A percentile compares a stretch with the other conserved stretches of the same genome.
Evolutionary conservation across 1,140 invertebrate genomes (phyloP).

Genomic region (Dendrolimus punctatus): DNA sequence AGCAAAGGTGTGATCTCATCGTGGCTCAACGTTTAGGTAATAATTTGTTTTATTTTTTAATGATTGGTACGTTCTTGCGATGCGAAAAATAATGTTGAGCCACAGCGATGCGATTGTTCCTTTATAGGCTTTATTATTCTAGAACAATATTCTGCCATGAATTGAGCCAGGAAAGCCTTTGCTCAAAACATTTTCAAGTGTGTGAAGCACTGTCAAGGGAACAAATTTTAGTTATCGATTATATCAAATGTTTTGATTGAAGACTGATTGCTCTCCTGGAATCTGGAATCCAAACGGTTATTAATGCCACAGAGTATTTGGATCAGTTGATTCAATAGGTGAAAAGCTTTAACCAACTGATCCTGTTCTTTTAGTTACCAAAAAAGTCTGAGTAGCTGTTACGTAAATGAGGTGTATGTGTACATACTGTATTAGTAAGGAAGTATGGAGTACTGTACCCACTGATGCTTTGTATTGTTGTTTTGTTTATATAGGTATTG

Average conservation of each 20-base stretch:
- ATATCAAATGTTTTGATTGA: background rate
- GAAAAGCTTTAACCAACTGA: no score
- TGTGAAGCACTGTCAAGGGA: background rate
- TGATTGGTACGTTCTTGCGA: conserved; percentile 19
- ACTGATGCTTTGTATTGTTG: conserved; percentile 45
- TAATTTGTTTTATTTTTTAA: conserved; percentile 15
- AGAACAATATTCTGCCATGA: conserved; percentile 2
- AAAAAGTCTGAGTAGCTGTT: conserved; percentile 15
- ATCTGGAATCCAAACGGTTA: background rate
- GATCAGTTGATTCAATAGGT: no score
- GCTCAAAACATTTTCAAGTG: conserved; percentile 5
- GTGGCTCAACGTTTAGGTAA: conserved; percentile 31
- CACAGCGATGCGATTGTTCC: conserved; percentile 40
- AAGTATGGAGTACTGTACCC: conserved; percentile 16
- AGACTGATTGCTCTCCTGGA: background rate
- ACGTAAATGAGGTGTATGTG: conserved; percentile 8
- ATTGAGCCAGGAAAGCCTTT: background rate
- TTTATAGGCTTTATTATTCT: background rate
- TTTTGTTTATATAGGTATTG: conserved; percentile 28
- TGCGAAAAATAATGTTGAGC: conserved; percentile 23
- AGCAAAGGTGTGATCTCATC: conserved; percentile 22
- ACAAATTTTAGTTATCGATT: background rate
- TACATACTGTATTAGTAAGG: conserved; percentile 1
- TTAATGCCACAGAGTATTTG: no score
- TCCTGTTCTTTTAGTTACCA: conserved; percentile 10